Base-by-base conservation (phyloP, 37 sponge, comb jelly and placozoan species). In the Beroe ovata region DNA sequence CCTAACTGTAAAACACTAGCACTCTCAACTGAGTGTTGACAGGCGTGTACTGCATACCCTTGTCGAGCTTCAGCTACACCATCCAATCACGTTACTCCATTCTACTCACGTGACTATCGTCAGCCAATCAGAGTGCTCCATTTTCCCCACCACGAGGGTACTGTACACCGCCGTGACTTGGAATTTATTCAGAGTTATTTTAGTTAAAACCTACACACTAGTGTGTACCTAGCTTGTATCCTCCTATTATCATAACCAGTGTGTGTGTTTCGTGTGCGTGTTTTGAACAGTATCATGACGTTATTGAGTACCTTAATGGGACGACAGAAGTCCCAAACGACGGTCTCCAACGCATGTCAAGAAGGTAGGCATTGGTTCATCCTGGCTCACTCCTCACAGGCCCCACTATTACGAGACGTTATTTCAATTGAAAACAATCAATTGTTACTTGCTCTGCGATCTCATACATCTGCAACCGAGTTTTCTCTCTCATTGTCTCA, bases 201-300 rank as follows among this genome's bases (percentile, higher is more conserved):
- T 66, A 66, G 69, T 66, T 66, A 66, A 66, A 66, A 66, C 69
- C 69, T 37, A 29, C 69, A 4, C n/a, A n/a, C n/a, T n/a, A n/a
- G n/a, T n/a, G n/a, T n/a, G n/a, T n/a, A n/a, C n/a, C n/a, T n/a
- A n/a, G n/a, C n/a, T n/a, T n/a, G n/a, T n/a, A n/a, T n/a, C n/a
- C n/a, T n/a, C n/a, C n/a, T n/a, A n/a, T n/a, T n/a, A n/a, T n/a
- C n/a, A n/a, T n/a, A n/a, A n/a, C n/a, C n/a, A n/a, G n/a, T n/a
- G 1, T 26, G 18, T 14, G 1, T 66, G 33, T 26, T 26, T 34
- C 4, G 8, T 8, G 1, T 66, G 25, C 36, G 69, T 66, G 32
- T 18, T 66, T 34, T 66, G n/a, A n/a, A n/a, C n/a, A n/a, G n/a
- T n/a, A n/a, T n/a, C 6, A 77, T 77, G 84, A 77, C 84, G 22